A percentile compares a stretch with the other conserved stretches of the same genome.
phyloP scores from a whole-genome alignment of 1,140 invertebrate genomes.

The Cataglyphis hispanica region DNA sequence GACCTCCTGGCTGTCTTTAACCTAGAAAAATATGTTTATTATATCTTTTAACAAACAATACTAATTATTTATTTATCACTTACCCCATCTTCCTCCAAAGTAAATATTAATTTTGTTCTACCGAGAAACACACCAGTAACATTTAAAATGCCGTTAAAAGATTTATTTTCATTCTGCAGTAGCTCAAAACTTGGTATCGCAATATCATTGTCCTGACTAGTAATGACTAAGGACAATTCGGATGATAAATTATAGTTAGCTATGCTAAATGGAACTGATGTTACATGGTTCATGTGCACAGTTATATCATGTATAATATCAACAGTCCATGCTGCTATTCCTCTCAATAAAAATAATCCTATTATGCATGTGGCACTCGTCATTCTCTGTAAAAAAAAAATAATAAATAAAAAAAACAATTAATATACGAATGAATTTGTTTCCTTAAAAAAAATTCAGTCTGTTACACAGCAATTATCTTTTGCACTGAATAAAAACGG shows the following conservation, averaged over 20 bases:
- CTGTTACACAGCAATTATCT: background rate
- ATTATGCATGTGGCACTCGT: conserved; percentile 5
- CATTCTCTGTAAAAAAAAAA: conserved; percentile 64
- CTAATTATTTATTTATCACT: background rate
- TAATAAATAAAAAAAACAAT: background rate
- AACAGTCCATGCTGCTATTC: background rate
- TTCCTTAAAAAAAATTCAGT: background rate
- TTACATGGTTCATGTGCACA: conserved; percentile 68
- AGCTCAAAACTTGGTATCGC: background rate
- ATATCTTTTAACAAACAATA: background rate
- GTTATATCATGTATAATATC: conserved; percentile 15
- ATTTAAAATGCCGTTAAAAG: conserved; percentile 83
- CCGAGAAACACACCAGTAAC: conserved; percentile 89
- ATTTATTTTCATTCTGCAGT: conserved; percentile 63
- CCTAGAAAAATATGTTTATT: conserved; percentile 38
- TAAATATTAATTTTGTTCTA: conserved; percentile 81
- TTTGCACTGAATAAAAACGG: background rate
- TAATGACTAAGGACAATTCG: background rate
- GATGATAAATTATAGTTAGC: background rate
- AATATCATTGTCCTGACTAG: background rate
- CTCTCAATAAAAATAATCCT: conserved; percentile 46
- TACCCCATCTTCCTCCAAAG: conserved; percentile 59
- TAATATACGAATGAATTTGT: background rate
- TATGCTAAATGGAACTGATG: conserved; percentile 63
- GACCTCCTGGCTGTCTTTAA: conserved; percentile 63